A percentile compares a stretch with the other conserved stretches of the same genome.
These are phyloP conservation scores for Chionodraco myersi DNA, from an alignment of 2,113 vertebrate genomes.

Conservation along the genomic window DNA sequence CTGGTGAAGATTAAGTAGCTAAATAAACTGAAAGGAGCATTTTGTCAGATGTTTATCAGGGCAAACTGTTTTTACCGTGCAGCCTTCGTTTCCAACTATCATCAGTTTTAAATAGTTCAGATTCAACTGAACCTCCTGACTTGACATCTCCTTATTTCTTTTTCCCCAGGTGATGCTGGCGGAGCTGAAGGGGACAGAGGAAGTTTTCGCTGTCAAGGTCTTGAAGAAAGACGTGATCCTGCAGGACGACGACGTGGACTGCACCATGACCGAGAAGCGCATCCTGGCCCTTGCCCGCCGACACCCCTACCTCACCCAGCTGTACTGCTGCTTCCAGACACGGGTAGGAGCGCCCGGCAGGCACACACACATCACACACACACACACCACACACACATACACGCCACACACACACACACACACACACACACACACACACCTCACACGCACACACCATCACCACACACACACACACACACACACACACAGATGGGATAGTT, in stretches of 20 bases:
- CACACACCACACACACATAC: no score
- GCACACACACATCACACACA: not conserved
- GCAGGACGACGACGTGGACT: constrained; percentile 98
- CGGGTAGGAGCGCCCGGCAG: constrained; percentile 82
- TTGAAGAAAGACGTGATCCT: constrained; percentile 98
- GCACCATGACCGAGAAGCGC: constrained; percentile 98
- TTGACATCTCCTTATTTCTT: not conserved
- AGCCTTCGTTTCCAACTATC: no score
- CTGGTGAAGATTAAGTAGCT: not conserved
- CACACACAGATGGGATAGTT: not conserved
- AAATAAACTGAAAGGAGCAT: no score
- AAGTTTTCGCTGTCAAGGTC: constrained; percentile 98
- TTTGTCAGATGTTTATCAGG: no score
- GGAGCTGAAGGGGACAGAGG: constrained; percentile 95
- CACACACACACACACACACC: not conserved
- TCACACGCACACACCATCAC: not conserved
- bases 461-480: not conserved
- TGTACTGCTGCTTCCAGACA: constrained; percentile 99
- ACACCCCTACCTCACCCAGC: constrained; percentile 97
- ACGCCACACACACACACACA: not conserved
- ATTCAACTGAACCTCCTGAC: no score
- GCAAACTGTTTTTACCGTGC: no score
- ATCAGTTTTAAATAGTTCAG: no score
- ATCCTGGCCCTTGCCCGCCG: constrained; percentile 95
- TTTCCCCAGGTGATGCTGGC: constrained; percentile 93